Percentiles rank a stretch among this genome's conserved stretches.
phyloP scores from a whole-genome alignment of 2,888 invertebrate genomes.

The Agrotis puta region DNA sequence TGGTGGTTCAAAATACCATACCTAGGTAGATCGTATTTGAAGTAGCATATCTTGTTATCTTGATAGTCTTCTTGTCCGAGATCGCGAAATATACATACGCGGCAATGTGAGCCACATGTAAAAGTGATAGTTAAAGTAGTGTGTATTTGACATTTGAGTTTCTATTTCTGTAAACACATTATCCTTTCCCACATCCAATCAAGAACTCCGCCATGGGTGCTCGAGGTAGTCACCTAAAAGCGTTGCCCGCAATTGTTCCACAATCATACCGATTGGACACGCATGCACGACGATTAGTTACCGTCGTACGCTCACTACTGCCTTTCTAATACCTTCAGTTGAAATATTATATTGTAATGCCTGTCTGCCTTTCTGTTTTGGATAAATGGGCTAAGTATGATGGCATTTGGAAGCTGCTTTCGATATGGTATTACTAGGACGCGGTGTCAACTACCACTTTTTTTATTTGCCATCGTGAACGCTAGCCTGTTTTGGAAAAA shows the following conservation, averaged over 20 bases:
- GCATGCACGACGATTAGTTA: slow-evolving; percentile 86
- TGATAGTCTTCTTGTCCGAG: not conserved
- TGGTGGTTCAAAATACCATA: not conserved
- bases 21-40: too few relatives aligned
- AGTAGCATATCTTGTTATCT: not conserved
- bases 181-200: slow-evolving; percentile 62
- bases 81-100: not conserved
- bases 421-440: slow-evolving; percentile 42
- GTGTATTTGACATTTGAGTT: not conserved
- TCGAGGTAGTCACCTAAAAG: slow-evolving; percentile 73
- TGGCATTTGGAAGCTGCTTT: slow-evolving; percentile 59
- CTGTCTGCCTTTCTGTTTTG: slow-evolving; percentile 59
- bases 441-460: slow-evolving; percentile 17
- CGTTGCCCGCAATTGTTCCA: slow-evolving; percentile 83
- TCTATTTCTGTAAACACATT: slow-evolving; percentile 27
- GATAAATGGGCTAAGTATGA: slow-evolving; percentile 59
- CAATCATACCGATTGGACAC: slow-evolving; percentile 84
- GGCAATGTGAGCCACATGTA: not conserved
- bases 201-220: slow-evolving; percentile 69
- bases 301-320: slow-evolving; percentile 81
- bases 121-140: not conserved
- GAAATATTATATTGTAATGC: slow-evolving; percentile 64
- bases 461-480: not conserved
- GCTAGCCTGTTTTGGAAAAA: not conserved
- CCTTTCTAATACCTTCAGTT: slow-evolving; percentile 84